Evolutionary conservation across 2,888 invertebrate genomes (phyloP), one percentile per base, ranked within the genome.

Genomic region (Strigamia maritima): DNA sequence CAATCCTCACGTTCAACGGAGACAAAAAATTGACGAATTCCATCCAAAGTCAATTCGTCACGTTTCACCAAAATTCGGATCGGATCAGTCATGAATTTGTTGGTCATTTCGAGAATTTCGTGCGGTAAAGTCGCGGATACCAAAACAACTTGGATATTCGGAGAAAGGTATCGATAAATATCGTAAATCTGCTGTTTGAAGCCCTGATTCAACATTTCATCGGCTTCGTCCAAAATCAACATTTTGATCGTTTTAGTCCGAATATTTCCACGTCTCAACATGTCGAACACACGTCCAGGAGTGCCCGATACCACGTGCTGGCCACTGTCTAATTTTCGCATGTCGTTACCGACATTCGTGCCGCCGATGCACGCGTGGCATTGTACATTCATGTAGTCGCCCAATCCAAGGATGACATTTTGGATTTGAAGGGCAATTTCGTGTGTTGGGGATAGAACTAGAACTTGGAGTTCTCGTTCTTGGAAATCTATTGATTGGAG

Each of bases 181-280:
- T 98, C 98, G 86, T 98, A 96, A 86, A 99, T 99, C 88, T 99
- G 99, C 88, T 99, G 99, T 88, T 99, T 99, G 88, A 99, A 99
- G 86, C 97, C 95, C 86, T 98, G 91, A 77, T 97, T 98, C 87
- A 99, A 92, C 99, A 99, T 99, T 89, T 99, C 99, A 88, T 99
- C 99, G 84, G 98, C 98, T 88, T 99, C 98, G 87, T 99, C 98
- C 84, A 99, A 90, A 75, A 99, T 98, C 87, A 99, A 99, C 87
- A 98, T 92, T 89, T 96, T 97, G 86, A 99, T 98, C 83, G 90
- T 90, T 84, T 90, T 91, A 81, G 97, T 93, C 83, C 88, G 31
- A 31, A 31, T 2, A 31, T 31, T 31, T 4, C 31, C 3, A 31
- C 31, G 31, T 31, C 31, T 2, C 7, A 31, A 4, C 31, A 31